Evolutionary conservation across 23 tunicate species (phyloP), one percentile per base, ranked within the genome.

Genomic region (Trididemnum nubilum): DNA sequence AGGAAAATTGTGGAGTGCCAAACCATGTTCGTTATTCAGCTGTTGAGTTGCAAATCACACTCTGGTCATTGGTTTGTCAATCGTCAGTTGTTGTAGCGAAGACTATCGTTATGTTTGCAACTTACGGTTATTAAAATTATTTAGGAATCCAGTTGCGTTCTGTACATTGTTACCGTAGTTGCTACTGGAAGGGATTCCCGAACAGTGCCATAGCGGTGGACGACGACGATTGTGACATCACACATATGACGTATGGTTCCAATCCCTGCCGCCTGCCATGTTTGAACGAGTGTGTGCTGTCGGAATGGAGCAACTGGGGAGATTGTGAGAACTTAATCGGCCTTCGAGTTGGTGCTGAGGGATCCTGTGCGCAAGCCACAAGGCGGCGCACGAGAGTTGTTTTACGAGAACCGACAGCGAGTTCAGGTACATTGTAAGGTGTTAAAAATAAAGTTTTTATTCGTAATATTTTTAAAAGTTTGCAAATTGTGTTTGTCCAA

Each of bases 261-360:
- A 39, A 83, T 19, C 23, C 27, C 1, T 86, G 91, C 64, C 36
- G 51, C 49, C 40, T 44, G 35, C 76, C 91, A 26, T 86, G 97
- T 40, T 81, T 88, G 25, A 85, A 79, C 32, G 58, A 86, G 26
- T 91, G 97, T 49, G 91, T 91, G 12, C 51, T 87, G 25, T 86
- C 97, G 23, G 70, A 86, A 32, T 91, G 97, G 97, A 82, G 88
- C 36, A 0, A 76, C 2, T 91, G 97, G 97, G 61, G 65, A 39
- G 58, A 65, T 2, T 91, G 97, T 63, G 21, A 3, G 0, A 23
- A 21, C 2, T n/a, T n/a, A n/a, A n/a, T n/a, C n/a, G n/a, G n/a
- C n/a, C n/a, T n/a, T n/a, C n/a, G n/a, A n/a, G 5, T 26, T 1
- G 69, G 34, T 72, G 39, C 27, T n/a, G 25, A 21, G 27, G 29